A percentile compares a stretch with the other conserved stretches of the same genome.
phyloP scores from a whole-genome alignment of 2,113 vertebrate genomes.

The Callipepla californica region DNA sequence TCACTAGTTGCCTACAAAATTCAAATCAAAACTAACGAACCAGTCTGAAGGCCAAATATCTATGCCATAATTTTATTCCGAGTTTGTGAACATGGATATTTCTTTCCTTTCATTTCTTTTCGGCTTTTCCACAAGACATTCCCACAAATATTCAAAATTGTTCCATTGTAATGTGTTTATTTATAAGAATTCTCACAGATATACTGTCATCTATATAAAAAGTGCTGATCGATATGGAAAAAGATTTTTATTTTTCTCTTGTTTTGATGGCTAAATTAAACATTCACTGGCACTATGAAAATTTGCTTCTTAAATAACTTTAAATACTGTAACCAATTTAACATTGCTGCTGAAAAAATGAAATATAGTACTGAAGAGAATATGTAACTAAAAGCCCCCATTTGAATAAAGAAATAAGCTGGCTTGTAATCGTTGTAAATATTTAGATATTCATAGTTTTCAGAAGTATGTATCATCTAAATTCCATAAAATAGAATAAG shows the following conservation, averaged over 20 bases:
- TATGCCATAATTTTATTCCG: conserved; percentile 20
- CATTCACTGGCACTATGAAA: neutral
- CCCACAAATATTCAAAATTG: neutral
- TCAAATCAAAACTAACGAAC: neutral
- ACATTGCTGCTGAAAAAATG: too few species aligned
- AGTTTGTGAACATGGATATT: neutral
- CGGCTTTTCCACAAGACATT: neutral
- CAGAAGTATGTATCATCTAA: too few species aligned
- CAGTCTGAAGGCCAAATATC: neutral
- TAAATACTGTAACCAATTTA: neutral
- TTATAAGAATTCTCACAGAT: neutral
- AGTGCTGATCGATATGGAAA: too few species aligned
- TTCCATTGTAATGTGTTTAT: neutral
- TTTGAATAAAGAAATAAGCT: too few species aligned
- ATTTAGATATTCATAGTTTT: too few species aligned
- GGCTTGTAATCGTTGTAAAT: too few species aligned
- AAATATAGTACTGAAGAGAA: too few species aligned
- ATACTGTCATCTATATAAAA: neutral
- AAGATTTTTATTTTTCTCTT: neutral
- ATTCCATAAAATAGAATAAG: too few species aligned
- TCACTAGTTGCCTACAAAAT: neutral
- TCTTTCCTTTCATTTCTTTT: neutral
- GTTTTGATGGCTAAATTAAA: neutral
- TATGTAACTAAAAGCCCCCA: too few species aligned
- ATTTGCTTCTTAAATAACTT: neutral